Evolutionary conservation across 2,797 vertebrate species (phyloP), one percentile per base, ranked within the genome.

Genomic region (Danio albolineatus): DNA sequence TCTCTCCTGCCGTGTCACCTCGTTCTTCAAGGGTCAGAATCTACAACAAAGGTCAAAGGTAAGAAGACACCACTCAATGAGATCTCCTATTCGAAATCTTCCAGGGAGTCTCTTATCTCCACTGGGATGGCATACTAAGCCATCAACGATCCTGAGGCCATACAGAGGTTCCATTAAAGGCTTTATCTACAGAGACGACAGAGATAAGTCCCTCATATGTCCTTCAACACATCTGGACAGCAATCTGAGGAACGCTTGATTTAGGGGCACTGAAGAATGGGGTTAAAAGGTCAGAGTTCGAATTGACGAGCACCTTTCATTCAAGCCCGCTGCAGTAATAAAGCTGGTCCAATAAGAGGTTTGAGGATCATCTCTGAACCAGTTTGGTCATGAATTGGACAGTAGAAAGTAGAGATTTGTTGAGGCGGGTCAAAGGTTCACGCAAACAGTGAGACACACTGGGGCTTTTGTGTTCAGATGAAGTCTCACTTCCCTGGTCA

Each of bases 1-100:
- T 98, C 90, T 99, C 98, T 82, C 94, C 92, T 46, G 93, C 93
- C 85, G 95, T 93, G 84, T 99, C 96, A 5, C 89, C 92, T 82
- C 96, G 93, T 86, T 99, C 98, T 90, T 99, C 98, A 83, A 99
- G 94, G 59, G 97, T 99, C 83, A 99, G 92, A 90, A 99, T 99
- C 98, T 99, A 89, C 60, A 82, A 66, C 78, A 87, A 85, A 86
- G 66, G 60, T 41, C 19, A 13, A 65, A 73, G 38, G 65, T 85
- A 72, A 89, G 81, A 86, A 82, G 85, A 85, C 76, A 88, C 44
- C 49, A 76, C 53, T 46, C 57, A 13, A 51, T 51, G 12, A 76
- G 41, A 62, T 71, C 43, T 71, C 43, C 54, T n/a, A 36, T 48
- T 46, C 39, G 73, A 77, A 77, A 72, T 28, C 60, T 10, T 44